Conservation (phyloP, 1,140 invertebrate genomes). For the Drosophila miranda region DNA sequence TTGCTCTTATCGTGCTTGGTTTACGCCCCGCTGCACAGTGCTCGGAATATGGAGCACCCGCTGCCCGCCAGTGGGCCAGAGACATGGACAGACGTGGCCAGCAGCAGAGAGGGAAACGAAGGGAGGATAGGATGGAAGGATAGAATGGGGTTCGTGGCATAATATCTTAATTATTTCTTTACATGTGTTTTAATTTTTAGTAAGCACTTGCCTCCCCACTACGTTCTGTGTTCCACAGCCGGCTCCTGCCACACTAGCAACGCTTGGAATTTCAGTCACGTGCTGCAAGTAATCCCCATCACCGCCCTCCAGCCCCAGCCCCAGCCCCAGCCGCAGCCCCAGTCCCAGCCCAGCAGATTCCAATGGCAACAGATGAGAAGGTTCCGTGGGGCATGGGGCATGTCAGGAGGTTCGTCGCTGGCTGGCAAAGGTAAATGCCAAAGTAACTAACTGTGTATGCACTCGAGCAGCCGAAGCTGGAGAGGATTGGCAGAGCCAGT, state of each 20-base stretch:
- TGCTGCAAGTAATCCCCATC: conserved; percentile 71
- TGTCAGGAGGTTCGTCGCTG: conserved; percentile 33
- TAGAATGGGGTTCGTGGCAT: conserved; percentile 46
- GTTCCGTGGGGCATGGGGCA: conserved; percentile 23
- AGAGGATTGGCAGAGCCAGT: neutral
- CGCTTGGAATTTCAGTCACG: conserved; percentile 73
- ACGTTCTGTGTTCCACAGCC: neutral
- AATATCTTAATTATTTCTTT: conserved; percentile 80
- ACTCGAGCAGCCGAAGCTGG: conserved; percentile 21
- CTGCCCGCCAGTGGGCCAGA: conserved; percentile 1
- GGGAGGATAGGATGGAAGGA: no score
- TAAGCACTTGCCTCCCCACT: conserved; percentile 50
- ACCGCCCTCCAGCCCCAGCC: neutral
- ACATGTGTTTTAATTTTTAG: conserved; percentile 80
- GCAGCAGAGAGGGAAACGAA: neutral
- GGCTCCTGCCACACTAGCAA: neutral
- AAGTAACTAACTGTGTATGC: conserved; percentile 67
- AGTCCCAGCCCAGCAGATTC: conserved; percentile 18
- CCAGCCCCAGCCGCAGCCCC: neutral
- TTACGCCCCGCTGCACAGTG: conserved; percentile 51
- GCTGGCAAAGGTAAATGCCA: conserved; percentile 65
- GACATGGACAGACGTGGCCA: neutral
- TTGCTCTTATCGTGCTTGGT: conserved; percentile 63
- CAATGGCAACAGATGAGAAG: conserved; percentile 65
- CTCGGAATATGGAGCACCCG: conserved; percentile 12